Evolutionary conservation across 2,888 invertebrate species (phyloP), one percentile per base, ranked within the genome.

Genomic region (Eurois occulta): DNA sequence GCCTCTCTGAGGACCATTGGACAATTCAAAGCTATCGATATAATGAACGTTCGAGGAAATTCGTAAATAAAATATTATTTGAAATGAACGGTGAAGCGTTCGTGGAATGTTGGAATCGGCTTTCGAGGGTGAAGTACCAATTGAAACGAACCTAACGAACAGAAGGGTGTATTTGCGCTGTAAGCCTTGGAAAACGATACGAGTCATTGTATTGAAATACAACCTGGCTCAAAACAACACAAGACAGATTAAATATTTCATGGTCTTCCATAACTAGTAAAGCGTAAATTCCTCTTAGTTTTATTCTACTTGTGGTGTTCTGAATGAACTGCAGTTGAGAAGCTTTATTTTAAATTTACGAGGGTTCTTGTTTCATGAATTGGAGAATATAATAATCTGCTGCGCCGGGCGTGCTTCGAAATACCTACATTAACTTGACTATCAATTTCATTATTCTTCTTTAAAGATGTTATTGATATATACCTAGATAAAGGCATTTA

Each of bases 21-120:
- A 52, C 18, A 32, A 68, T 78, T 78, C 32, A 60, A 60, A 69
- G 48, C 18, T 58, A 52, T 32, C 28, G 16, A 60, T 69, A 35
- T 18, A 43, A 48, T n/a, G n/a, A 52, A 69, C n/a, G 18, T 52
- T 64, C 16, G 52, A 80, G 43, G 7, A 64, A 52, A 28, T 16
- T 58, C n/a, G 48, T 18, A 46, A 58, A 76, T 16, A 58, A 48
- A 60, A 62, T 67, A 62, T 58, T n/a, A 66, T 43, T 32, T 18
- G 38, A 43, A 41, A 52, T 18, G 28, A 62, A 43, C 24, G 38
- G 18, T 38, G 43, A 62, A 62, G 41, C n/a, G 41, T 8, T 18
- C 21, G 21, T 62, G 21, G 43, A 24, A 24, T 18, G 24, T 16
- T 52, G 13, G 41, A 28, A 28, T 62, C 60, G 21, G 35, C n/a